Percentiles rank a stretch among this genome's conserved stretches.
Evolutionary conservation across 2,888 invertebrate genomes (phyloP).

Genomic region (Anarsia innoxiella): DNA sequence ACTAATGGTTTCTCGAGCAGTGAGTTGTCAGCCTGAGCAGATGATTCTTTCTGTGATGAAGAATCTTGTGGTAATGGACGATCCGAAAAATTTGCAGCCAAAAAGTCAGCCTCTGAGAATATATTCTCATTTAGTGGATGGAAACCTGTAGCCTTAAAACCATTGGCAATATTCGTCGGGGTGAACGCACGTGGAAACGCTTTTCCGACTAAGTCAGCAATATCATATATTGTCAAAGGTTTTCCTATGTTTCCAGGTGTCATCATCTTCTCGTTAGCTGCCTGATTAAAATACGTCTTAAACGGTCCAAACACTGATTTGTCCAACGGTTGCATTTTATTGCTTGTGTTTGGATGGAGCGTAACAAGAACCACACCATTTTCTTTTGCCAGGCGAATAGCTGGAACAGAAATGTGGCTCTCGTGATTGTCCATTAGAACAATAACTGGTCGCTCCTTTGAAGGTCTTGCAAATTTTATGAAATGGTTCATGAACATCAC

Average conservation of each 20-base stretch:
- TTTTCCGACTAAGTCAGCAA: slow-evolving; percentile 22
- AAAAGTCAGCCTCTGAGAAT: slow-evolving; percentile 29
- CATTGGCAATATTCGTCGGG: slow-evolving; percentile 27
- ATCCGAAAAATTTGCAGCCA: slow-evolving; percentile 22
- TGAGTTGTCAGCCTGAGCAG: neutral
- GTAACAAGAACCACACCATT: slow-evolving; percentile 38
- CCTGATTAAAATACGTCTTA: slow-evolving; percentile 22
- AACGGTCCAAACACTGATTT: slow-evolving; percentile 28
- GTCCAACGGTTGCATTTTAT: slow-evolving; percentile 29
- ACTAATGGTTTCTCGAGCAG: too few relatives aligned
- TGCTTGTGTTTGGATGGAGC: slow-evolving; percentile 32
- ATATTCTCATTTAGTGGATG: slow-evolving; percentile 30
- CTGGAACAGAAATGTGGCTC: slow-evolving; percentile 24
- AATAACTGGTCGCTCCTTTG: slow-evolving; percentile 24
- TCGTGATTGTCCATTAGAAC: slow-evolving; percentile 33
- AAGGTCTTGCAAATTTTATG: slow-evolving; percentile 24
- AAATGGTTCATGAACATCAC: slow-evolving; percentile 29
- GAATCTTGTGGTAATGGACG: slow-evolving; percentile 4
- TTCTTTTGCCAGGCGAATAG: slow-evolving; percentile 31
- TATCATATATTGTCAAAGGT: slow-evolving; percentile 35
- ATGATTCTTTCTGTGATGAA: neutral
- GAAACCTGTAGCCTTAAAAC: slow-evolving; percentile 30
- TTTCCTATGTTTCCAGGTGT: slow-evolving; percentile 33
- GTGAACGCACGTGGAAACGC: slow-evolving; percentile 24
- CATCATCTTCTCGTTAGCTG: slow-evolving; percentile 24